phyloP scores from a whole-genome alignment of 2,888 invertebrate genomes.

The Nomada fucata region DNA sequence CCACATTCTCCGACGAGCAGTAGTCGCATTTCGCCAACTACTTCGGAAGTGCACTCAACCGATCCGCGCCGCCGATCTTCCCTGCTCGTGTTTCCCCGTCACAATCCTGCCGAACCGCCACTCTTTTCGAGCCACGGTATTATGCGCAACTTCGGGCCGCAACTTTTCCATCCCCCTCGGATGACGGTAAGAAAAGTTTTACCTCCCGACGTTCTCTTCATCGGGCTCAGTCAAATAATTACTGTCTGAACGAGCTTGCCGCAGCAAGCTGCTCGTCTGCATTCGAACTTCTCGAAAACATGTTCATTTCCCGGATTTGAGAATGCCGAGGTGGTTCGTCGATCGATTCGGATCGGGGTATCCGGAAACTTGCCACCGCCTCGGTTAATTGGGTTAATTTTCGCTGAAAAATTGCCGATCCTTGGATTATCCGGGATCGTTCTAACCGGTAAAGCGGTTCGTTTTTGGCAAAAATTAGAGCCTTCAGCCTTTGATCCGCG shows the following conservation, averaged over 20 bases:
- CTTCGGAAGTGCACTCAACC: slow-evolving; percentile 70
- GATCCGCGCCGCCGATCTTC: slow-evolving; percentile 24
- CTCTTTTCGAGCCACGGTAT: slow-evolving; percentile 43
- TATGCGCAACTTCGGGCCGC: slow-evolving; percentile 65
- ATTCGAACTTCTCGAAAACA: slow-evolving; percentile 56
- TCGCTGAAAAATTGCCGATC: too few relatives aligned
- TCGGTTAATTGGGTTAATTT: too few relatives aligned
- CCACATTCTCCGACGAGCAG: slow-evolving; percentile 46
- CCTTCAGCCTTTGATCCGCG: too few relatives aligned
- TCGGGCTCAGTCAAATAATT: slow-evolving; percentile 66
- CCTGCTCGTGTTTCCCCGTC: not conserved
- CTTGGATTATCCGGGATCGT: too few relatives aligned
- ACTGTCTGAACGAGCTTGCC: slow-evolving; percentile 52
- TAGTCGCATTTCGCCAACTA: slow-evolving; percentile 67
- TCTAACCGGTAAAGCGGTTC: too few relatives aligned
- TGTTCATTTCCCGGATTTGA: slow-evolving; percentile 39
- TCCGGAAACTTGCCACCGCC: not conserved
- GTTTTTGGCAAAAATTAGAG: too few relatives aligned
- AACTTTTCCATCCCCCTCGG: slow-evolving; percentile 57
- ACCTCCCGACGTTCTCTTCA: slow-evolving; percentile 38
- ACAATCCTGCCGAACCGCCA: not conserved
- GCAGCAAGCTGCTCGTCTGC: slow-evolving; percentile 38
- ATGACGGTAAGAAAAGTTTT: slow-evolving; percentile 58
- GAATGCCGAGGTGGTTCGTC: not conserved
- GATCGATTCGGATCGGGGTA: not conserved